phyloP scores from a whole-genome alignment of 1,140 invertebrate species.

The Stegodyphus dumicola region DNA sequence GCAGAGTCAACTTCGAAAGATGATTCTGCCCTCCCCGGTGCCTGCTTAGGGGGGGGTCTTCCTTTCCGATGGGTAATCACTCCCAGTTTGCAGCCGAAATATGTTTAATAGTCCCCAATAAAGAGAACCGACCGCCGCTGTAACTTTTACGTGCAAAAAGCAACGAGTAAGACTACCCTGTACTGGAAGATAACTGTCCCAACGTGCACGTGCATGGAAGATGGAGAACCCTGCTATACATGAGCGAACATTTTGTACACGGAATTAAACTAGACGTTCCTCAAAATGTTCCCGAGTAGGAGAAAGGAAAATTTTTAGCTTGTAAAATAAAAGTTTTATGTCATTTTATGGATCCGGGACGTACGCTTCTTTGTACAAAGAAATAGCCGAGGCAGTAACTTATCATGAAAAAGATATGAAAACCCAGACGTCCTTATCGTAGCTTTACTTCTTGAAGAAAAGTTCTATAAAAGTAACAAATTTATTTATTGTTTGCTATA shows the following conservation, averaged over 20 bases:
- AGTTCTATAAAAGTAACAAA: no score
- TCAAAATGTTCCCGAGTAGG: not conserved
- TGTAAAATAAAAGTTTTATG: conserved; percentile 58
- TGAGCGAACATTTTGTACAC: no score
- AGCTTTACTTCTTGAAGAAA: no score
- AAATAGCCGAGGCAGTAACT: no score
- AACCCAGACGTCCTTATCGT: no score
- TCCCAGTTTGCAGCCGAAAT: conserved; percentile 26
- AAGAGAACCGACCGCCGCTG: not conserved
- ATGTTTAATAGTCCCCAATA: conserved; percentile 54
- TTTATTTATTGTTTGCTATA: no score
- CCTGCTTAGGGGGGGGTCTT: not conserved
- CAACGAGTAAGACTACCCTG: not conserved
- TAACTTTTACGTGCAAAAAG: conserved; percentile 55
- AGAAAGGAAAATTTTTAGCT: conserved; percentile 26
- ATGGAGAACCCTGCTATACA: not conserved
- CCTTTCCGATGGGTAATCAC: conserved; percentile 25
- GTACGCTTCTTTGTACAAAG: not conserved
- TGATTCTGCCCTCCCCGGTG: not conserved
- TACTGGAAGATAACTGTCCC: conserved; percentile 12
- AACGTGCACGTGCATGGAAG: conserved; percentile 47
- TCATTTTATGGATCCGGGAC: not conserved
- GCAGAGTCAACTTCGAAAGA: conserved; percentile 43
- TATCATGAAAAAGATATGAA: no score
- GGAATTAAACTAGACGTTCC: no score